These are phyloP conservation scores for Siniperca undulata DNA, from an alignment of 2,797 vertebrate genomes.

Conservation along the genomic window DNA sequence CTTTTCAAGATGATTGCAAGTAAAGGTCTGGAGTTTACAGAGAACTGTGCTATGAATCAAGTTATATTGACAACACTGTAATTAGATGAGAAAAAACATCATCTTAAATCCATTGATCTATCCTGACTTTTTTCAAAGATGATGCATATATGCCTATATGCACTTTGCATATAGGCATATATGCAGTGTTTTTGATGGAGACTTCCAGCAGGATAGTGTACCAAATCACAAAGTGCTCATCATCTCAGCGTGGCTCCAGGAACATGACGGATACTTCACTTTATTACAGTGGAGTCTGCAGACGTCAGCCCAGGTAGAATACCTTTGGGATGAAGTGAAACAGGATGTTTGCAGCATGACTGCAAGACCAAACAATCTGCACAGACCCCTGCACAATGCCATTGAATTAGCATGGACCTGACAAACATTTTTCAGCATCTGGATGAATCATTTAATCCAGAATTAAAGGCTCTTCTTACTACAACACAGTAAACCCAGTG, in stretches of 20 bases:
- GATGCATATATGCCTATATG: too few relatives aligned
- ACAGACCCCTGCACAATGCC: not conserved
- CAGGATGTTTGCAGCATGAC: not conserved
- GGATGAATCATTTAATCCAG: not conserved
- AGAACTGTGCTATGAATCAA: not conserved
- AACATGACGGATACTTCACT: not conserved
- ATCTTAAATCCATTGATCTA: not conserved
- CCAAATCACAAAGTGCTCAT: not conserved
- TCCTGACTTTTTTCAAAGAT: not conserved
- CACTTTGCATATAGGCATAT: too few relatives aligned
- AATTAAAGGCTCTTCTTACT: not conserved
- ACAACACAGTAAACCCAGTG: not conserved
- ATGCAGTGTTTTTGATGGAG: not conserved
- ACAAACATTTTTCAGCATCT: not conserved
- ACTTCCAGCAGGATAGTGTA: not conserved
- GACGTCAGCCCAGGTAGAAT: not conserved
- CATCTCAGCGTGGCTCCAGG: constrained; percentile 8
- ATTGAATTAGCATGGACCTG: not conserved
- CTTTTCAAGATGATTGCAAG: not conserved
- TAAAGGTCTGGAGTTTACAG: not conserved
- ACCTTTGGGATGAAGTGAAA: not conserved
- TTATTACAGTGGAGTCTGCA: not conserved
- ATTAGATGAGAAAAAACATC: not conserved
- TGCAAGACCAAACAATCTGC: not conserved
- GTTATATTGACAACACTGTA: not conserved